These are phyloP conservation scores for Aplysia californica DNA, from an alignment of 1,140 invertebrate species.

Conservation along the genomic window DNA sequence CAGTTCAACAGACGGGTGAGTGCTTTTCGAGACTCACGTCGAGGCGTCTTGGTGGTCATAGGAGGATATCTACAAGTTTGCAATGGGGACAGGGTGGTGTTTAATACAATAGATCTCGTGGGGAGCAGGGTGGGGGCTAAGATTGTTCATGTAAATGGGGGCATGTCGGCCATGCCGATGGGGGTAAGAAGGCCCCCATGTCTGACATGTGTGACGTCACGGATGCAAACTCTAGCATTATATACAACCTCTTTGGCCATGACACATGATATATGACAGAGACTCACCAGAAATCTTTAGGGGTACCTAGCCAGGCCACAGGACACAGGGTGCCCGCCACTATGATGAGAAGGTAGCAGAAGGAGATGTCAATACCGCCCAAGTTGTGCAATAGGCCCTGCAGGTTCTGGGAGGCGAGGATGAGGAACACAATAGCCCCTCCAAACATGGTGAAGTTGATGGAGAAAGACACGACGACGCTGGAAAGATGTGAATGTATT, in stretches of 20 bases:
- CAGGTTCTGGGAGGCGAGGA: slow-evolving; percentile 74
- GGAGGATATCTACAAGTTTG: too few relatives aligned
- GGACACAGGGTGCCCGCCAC: slow-evolving; percentile 75
- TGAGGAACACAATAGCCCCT: slow-evolving; percentile 76
- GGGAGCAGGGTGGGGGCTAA: too few relatives aligned
- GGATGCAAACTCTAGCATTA: neutral
- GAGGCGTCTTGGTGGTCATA: too few relatives aligned
- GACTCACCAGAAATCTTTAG: slow-evolving; percentile 72
- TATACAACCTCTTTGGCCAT: neutral
- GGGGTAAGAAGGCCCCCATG: too few relatives aligned
- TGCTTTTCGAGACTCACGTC: too few relatives aligned
- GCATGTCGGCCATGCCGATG: too few relatives aligned
- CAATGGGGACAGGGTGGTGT: neutral
- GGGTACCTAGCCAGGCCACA: slow-evolving; percentile 77
- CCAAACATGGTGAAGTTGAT: slow-evolving; percentile 78
- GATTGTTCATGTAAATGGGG: too few relatives aligned
- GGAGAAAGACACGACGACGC: slow-evolving; percentile 69
- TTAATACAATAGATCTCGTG: too few relatives aligned
- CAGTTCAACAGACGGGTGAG: too few relatives aligned
- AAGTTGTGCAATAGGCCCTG: slow-evolving; percentile 72
- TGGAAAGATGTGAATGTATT: too few relatives aligned
- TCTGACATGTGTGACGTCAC: too few relatives aligned
- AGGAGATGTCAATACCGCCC: slow-evolving; percentile 63
- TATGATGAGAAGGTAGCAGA: slow-evolving; percentile 76
- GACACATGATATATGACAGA: slow-evolving; percentile 62